Evolutionary conservation across 2,888 invertebrate species (phyloP).

Genomic region (Rhopalosiphum nymphaeae): DNA sequence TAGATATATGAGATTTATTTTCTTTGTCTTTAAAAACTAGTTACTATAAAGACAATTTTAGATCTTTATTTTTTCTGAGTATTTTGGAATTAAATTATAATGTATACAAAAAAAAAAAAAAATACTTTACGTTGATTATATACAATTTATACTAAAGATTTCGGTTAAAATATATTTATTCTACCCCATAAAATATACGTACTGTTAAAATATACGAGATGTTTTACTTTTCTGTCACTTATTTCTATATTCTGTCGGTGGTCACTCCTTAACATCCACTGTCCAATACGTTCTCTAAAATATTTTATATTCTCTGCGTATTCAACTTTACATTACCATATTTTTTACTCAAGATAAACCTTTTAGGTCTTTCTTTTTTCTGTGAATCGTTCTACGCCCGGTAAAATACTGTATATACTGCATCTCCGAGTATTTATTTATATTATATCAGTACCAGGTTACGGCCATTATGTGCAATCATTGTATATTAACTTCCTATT

Average conservation of each 20-base stretch:
- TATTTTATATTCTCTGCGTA: background rate
- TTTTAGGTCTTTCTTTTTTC: background rate
- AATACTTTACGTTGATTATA: background rate
- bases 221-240: background rate
- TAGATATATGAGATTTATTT: background rate
- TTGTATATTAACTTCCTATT: background rate
- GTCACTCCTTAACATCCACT: background rate
- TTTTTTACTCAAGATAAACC: background rate
- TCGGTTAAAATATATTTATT: background rate
- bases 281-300: background rate
- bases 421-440: background rate
- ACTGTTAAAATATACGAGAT: background rate
- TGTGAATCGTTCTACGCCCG: background rate
- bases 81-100: background rate
- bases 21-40: background rate
- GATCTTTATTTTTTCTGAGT: background rate
- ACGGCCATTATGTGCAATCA: background rate
- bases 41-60: background rate
- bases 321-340: background rate
- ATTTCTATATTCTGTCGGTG: conserved; percentile 7
- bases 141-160: background rate
- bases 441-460: background rate
- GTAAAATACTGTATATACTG: background rate
- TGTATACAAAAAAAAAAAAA: too few relatives aligned
- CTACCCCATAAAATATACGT: too few relatives aligned